A percentile compares a stretch with the other conserved stretches of the same genome.
These are phyloP conservation scores for Synanthedon formicaeformis DNA, from an alignment of 2,888 invertebrate species.

Conservation along the genomic window DNA sequence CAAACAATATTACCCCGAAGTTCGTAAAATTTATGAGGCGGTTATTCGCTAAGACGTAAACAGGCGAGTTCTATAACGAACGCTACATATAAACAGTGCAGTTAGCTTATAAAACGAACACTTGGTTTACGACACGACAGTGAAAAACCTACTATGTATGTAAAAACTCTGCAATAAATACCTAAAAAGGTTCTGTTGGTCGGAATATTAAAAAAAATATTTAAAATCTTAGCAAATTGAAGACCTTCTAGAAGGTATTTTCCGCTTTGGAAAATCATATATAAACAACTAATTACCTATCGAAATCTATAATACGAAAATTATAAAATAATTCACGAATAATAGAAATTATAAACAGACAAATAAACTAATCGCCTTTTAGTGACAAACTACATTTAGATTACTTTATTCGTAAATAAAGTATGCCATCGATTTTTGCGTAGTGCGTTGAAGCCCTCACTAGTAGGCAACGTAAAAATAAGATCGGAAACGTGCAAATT, in stretches of 20 bases:
- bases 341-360: no score
- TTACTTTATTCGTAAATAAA: no score
- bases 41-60: conserved; percentile 51
- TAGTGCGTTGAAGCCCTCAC: background rate
- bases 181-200: no score
- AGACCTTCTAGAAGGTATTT: no score
- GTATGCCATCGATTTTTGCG: background rate
- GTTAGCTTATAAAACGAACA: conserved; percentile 21
- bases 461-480: background rate
- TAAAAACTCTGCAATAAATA: background rate
- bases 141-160: background rate
- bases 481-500: background rate
- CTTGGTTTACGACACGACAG: background rate
- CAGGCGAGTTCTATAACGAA: conserved; percentile 25
- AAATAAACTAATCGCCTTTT: no score
- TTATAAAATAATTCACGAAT: no score
- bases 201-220: no score
- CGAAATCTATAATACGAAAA: no score
- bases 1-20: conserved; percentile 47
- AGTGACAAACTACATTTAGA: no score
- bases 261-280: no score
- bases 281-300: no score
- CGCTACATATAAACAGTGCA: conserved; percentile 30
- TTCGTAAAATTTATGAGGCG: conserved; percentile 57
- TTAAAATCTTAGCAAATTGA: no score